Conservation (phyloP, 2,113 vertebrate species). For the Pseudorhombus dupliciocellatus region DNA sequence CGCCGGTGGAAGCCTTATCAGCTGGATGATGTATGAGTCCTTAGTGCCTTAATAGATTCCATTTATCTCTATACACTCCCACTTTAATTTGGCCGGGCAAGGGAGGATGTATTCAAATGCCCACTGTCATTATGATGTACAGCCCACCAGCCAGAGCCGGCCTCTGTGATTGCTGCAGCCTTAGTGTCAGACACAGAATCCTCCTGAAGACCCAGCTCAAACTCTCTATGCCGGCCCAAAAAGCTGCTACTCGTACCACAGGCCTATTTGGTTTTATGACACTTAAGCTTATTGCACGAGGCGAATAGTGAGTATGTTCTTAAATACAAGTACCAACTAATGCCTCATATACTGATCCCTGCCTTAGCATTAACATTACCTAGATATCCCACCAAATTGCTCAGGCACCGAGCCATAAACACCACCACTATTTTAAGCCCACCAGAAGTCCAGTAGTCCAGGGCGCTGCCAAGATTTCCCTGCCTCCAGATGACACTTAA, state of each 20-base stretch:
- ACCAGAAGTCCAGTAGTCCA: neutral
- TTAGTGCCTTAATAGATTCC: conserved; percentile 78
- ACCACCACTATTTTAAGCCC: conserved; percentile 10
- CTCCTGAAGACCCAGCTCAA: conserved; percentile 4
- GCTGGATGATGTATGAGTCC: conserved; percentile 77
- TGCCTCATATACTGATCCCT: conserved; percentile 18
- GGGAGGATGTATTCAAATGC: conserved; percentile 77
- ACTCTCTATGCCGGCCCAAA: neutral
- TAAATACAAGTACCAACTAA: conserved; percentile 13
- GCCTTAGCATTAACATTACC: conserved; percentile 6
- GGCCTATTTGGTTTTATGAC: conserved; percentile 12
- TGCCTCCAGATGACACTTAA: neutral
- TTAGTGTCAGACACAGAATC: conserved; percentile 28
- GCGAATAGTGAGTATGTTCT: conserved; percentile 6
- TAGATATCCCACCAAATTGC: neutral
- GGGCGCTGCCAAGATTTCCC: neutral
- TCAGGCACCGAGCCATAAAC: conserved; percentile 9
- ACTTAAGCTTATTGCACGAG: neutral
- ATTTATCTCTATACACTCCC: conserved; percentile 79
- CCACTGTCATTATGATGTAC: conserved; percentile 75
- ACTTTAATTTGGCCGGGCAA: conserved; percentile 75
- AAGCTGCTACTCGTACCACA: neutral
- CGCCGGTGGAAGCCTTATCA: conserved; percentile 73
- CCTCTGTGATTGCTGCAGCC: conserved; percentile 38
- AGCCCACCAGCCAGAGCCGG: conserved; percentile 37